Conservation (phyloP, 1,140 invertebrate genomes). For the Drosophila rufa region DNA sequence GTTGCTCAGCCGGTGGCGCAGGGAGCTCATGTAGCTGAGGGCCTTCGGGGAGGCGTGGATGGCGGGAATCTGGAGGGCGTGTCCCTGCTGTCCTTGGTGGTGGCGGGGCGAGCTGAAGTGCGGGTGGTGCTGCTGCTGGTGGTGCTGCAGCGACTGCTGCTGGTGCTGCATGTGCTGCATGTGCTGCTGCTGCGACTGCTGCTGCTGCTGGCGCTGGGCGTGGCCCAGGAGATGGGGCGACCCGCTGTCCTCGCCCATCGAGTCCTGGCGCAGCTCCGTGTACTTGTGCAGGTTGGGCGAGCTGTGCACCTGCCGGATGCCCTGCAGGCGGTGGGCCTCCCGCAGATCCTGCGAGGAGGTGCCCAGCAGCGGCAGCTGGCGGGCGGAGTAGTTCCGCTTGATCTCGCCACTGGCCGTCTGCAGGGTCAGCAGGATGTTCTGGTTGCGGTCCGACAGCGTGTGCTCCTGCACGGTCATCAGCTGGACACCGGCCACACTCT, state of each 20-base stretch:
- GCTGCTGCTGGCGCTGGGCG: slow-evolving; percentile 58
- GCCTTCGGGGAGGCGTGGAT: slow-evolving; percentile 82
- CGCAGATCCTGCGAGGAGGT: slow-evolving; percentile 74
- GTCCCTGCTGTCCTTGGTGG: slow-evolving; percentile 33
- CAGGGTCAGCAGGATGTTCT: slow-evolving; percentile 76
- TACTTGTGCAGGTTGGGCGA: slow-evolving; percentile 83
- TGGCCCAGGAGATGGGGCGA: slow-evolving; percentile 74
- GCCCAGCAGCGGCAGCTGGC: slow-evolving; percentile 72
- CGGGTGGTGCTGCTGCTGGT: slow-evolving; percentile 58
- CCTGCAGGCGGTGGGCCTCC: slow-evolving; percentile 62
- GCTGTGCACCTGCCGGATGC: slow-evolving; percentile 83
- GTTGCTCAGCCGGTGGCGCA: slow-evolving; percentile 92
- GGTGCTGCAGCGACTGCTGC: slow-evolving; percentile 16
- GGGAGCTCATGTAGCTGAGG: slow-evolving; percentile 88
- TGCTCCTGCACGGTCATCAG: slow-evolving; percentile 67
- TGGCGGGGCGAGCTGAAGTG: slow-evolving; percentile 51
- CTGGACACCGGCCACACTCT: slow-evolving; percentile 32
- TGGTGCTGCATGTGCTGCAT: slow-evolving; percentile 42
- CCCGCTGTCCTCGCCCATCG: slow-evolving; percentile 46
- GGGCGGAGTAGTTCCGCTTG: slow-evolving; percentile 79
- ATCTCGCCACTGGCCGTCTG: slow-evolving; percentile 79
- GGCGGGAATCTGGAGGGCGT: slow-evolving; percentile 79
- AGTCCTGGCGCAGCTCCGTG: slow-evolving; percentile 61
- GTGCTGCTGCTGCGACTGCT: slow-evolving; percentile 49
- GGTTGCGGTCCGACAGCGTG: slow-evolving; percentile 64